Evolutionary conservation across 2,888 invertebrate genomes (phyloP), one percentile per base, ranked within the genome.

Genomic region (Merodon equestris): DNA sequence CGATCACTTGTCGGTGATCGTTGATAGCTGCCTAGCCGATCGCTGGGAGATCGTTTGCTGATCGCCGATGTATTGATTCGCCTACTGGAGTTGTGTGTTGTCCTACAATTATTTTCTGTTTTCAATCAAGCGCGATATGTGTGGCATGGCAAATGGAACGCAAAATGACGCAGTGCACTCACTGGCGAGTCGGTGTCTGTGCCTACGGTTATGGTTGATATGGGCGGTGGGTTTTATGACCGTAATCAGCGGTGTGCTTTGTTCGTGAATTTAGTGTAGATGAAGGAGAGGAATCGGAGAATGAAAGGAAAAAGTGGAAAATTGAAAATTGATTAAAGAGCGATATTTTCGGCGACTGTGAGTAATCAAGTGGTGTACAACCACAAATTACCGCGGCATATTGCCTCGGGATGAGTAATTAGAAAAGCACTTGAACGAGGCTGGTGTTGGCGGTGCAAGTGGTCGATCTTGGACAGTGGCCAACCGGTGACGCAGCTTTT

Each of bases 131-230:
- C 27, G 2, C 72, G 66, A 63, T 73, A 58, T 63, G 77, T 77
- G 67, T 73, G 77, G 77, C 77, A 67, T 73, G 63, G 72, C 77
- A 77, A 77, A 67, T 58, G 61, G 57, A 57, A 51, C 56, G 63
- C 63, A 36, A 61, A 72, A 67, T 77, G 73, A 73, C 77, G 77
- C 67, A 67, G 61, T 56, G n/a, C 58, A 64, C 60, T 64, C 75
- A 54, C 27, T 7, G 27, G 76, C 71, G 66, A 67, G 71, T 68
- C 61, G 77, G 42, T 60, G 64, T 58, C 47, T 77, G 10, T 73
- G 77, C 67, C 72, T 67, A 72, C 72, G 77, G 61, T 54, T 61
- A 67, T 67, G 66, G 66, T 60, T 64, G 70, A 54, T 38, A 27
- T 47, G 54, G 53, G 50, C 60, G 54, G 56, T 40, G 58, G 1